Percentiles rank a stretch among this genome's conserved stretches.
Conservation (phyloP, 2,888 invertebrate species). For the Helobdella robusta region DNA sequence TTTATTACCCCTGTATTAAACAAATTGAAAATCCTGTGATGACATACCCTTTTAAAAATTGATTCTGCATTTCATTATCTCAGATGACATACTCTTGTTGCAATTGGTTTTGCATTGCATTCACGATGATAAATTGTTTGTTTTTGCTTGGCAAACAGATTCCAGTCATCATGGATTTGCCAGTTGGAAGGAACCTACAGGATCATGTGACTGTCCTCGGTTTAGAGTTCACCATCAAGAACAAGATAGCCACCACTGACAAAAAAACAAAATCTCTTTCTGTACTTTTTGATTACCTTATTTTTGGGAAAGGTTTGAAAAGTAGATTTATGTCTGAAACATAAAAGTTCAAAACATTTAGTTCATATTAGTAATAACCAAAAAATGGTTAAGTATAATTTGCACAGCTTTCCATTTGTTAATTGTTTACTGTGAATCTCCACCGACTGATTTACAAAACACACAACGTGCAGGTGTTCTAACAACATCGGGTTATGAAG, state of each 20-base stretch:
- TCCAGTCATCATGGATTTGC: slow-evolving; percentile 40
- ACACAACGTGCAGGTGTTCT: slow-evolving; percentile 29
- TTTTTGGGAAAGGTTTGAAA: slow-evolving; percentile 37
- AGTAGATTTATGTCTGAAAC: too few species aligned
- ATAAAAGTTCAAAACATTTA: too few species aligned
- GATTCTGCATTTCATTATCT: background rate
- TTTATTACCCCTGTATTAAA: too few species aligned
- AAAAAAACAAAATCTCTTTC: slow-evolving; percentile 30
- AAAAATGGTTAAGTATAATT: too few species aligned
- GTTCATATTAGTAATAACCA: too few species aligned
- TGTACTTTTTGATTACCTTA: slow-evolving; percentile 35
- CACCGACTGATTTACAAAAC: too few species aligned
- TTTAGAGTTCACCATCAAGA: slow-evolving; percentile 27
- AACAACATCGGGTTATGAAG: slow-evolving; percentile 52
- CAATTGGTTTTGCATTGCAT: too few species aligned
- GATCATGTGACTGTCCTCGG: slow-evolving; percentile 38
- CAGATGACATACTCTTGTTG: background rate
- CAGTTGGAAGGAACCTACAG: slow-evolving; percentile 44
- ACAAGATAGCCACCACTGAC: slow-evolving; percentile 30
- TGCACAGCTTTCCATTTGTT: too few species aligned
- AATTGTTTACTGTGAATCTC: too few species aligned
- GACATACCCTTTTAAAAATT: too few species aligned
- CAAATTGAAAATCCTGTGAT: too few species aligned
- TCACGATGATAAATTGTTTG: too few species aligned
- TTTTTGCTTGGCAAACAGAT: slow-evolving; percentile 36